phyloP scores from a whole-genome alignment of 1,140 invertebrate genomes.

The Caenorhabditis tropicalis region DNA sequence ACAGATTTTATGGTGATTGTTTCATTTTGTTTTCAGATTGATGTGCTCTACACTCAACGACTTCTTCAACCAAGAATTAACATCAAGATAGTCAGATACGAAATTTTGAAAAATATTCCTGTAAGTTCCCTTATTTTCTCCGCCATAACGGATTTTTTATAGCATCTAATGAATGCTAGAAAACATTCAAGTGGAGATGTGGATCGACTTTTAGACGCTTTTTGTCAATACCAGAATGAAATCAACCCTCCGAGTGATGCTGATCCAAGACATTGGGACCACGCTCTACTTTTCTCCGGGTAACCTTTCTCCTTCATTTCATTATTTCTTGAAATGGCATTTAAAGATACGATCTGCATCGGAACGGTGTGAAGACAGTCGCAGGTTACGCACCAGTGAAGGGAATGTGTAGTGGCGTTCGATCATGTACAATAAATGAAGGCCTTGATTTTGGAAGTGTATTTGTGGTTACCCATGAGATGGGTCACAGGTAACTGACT shows the following conservation, averaged over 20 bases:
- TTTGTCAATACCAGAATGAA: slow-evolving; percentile 58
- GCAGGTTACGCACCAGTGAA: slow-evolving; percentile 62
- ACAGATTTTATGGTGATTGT: background rate
- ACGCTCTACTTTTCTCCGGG: slow-evolving; percentile 61
- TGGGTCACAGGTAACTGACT: slow-evolving; percentile 54
- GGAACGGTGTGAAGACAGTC: slow-evolving; percentile 56
- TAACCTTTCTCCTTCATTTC: background rate
- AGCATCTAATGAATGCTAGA: slow-evolving; percentile 34
- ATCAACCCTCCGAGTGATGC: slow-evolving; percentile 53
- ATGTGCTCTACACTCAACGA: slow-evolving; percentile 57
- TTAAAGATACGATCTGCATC: slow-evolving; percentile 60
- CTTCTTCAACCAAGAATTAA: slow-evolving; percentile 57
- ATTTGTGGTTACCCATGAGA: slow-evolving; percentile 62
- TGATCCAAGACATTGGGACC: slow-evolving; percentile 62
- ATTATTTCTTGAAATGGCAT: background rate
- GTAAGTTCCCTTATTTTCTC: slow-evolving; percentile 29
- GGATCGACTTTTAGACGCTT: slow-evolving; percentile 57
- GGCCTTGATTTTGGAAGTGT: slow-evolving; percentile 60
- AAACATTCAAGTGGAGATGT: slow-evolving; percentile 57
- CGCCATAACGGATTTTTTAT: background rate
- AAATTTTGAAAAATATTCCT: slow-evolving; percentile 58
- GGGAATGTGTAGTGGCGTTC: slow-evolving; percentile 59
- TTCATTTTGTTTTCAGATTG: slow-evolving; percentile 55
- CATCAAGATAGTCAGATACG: slow-evolving; percentile 59
- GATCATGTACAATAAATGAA: slow-evolving; percentile 61